These are phyloP conservation scores for Coregonus ussuriensis DNA, from an alignment of 2,797 vertebrate genomes.

Conservation along the genomic window DNA sequence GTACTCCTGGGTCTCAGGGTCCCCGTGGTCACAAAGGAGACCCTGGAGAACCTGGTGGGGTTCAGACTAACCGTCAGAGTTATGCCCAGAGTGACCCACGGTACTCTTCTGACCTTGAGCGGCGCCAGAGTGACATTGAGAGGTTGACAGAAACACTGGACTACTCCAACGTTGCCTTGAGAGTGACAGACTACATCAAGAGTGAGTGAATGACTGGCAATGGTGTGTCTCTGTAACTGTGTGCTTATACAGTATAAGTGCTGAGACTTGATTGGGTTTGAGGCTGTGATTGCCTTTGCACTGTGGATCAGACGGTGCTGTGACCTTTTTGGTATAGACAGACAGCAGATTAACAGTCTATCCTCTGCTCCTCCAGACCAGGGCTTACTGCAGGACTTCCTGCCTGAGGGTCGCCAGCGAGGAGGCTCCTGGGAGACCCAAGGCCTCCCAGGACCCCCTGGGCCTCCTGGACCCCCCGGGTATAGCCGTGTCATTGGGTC, in stretches of 20 bases:
- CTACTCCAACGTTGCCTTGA: constrained; percentile 86
- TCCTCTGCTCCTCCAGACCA: constrained; percentile 69
- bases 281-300: neutral
- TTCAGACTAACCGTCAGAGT: constrained; percentile 44
- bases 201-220: constrained; percentile 75
- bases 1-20: constrained; percentile 83
- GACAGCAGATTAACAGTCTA: neutral
- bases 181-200: constrained; percentile 90
- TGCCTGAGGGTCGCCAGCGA: constrained; percentile 65
- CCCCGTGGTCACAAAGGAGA: constrained; percentile 85
- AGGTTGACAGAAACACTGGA: constrained; percentile 74
- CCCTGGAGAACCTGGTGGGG: constrained; percentile 74
- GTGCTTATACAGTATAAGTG: neutral
- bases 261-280: neutral
- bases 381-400: constrained; percentile 86
- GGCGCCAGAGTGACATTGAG: constrained; percentile 39
- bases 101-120: constrained; percentile 5
- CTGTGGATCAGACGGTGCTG: neutral
- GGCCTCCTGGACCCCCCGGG: constrained; percentile 80
- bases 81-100: constrained; percentile 45
- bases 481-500: constrained; percentile 87
- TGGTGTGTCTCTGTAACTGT: neutral
- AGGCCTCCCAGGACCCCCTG: constrained; percentile 76
- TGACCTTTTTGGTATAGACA: neutral
- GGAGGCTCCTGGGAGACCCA: constrained; percentile 73